phyloP scores from a whole-genome alignment of 2,888 invertebrate genomes.

The Calameuta pallipes region DNA sequence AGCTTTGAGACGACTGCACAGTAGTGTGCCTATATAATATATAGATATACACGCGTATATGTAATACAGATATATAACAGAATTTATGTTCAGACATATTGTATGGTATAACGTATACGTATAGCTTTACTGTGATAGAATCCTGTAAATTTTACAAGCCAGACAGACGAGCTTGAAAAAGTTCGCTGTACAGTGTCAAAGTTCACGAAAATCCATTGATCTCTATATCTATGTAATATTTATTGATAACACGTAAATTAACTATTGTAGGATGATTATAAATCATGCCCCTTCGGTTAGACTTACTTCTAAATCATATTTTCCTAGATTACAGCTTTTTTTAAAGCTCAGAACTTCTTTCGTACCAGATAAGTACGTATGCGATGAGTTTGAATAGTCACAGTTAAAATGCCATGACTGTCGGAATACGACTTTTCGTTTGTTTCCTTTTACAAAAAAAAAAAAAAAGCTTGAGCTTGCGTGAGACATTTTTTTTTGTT shows the following conservation, averaged over 20 bases:
- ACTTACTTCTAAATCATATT: no score
- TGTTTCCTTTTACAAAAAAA: background rate
- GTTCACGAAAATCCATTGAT: background rate
- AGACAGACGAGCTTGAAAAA: background rate
- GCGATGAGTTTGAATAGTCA: no score
- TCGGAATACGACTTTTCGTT: no score
- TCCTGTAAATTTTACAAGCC: background rate
- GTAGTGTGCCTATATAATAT: background rate
- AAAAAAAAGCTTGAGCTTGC: no score
- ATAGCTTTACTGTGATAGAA: background rate
- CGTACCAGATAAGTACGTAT: no score
- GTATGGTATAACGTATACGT: background rate
- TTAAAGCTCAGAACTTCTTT: no score
- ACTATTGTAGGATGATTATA: no score
- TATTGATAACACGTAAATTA: no score
- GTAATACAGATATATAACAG: background rate
- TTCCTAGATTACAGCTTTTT: no score
- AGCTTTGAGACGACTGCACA: background rate
- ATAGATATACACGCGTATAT: background rate
- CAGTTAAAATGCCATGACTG: no score
- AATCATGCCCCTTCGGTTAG: no score
- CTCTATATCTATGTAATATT: background rate
- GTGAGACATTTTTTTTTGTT: background rate
- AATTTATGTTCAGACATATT: background rate
- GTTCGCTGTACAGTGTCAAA: background rate